Conservation (phyloP, 2,113 vertebrate species). For the Pyxicephalus adspersus region DNA sequence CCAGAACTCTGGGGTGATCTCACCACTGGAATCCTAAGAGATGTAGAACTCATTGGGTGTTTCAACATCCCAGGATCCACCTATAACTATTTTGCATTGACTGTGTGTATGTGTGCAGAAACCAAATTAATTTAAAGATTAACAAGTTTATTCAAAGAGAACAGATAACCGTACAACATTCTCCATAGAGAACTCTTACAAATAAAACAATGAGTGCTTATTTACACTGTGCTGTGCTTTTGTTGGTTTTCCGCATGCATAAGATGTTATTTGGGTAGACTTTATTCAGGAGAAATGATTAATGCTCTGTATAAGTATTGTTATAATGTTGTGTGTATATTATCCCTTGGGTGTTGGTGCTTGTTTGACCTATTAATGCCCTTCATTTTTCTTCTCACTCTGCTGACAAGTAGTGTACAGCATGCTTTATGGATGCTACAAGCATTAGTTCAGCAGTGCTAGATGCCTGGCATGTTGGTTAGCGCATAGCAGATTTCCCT, state of each 20-base stretch:
- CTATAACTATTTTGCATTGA: no score
- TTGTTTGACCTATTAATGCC: conserved; percentile 39
- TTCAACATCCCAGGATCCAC: no score
- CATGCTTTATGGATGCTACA: conserved; percentile 1
- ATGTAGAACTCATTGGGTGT: no score
- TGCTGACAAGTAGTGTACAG: conserved; percentile 13
- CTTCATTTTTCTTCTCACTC: conserved; percentile 32
- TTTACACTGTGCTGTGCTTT: neutral
- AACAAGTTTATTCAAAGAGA: no score
- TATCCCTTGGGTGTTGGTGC: conserved; percentile 30
- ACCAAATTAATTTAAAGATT: no score
- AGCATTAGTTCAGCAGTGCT: neutral
- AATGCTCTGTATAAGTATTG: neutral
- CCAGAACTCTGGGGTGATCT: no score
- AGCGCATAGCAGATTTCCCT: neutral
- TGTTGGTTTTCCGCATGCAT: conserved; percentile 6
- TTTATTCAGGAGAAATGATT: conserved; percentile 32
- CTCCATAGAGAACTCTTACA: no score
- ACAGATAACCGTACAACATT: no score
- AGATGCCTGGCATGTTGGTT: neutral
- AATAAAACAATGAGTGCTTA: no score
- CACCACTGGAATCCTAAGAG: no score
- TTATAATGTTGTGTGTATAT: conserved; percentile 33
- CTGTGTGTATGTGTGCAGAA: no score
- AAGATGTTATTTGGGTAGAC: neutral